Conservation (phyloP, 2,797 vertebrate genomes). For the Oryzias dopingdopingensis region DNA sequence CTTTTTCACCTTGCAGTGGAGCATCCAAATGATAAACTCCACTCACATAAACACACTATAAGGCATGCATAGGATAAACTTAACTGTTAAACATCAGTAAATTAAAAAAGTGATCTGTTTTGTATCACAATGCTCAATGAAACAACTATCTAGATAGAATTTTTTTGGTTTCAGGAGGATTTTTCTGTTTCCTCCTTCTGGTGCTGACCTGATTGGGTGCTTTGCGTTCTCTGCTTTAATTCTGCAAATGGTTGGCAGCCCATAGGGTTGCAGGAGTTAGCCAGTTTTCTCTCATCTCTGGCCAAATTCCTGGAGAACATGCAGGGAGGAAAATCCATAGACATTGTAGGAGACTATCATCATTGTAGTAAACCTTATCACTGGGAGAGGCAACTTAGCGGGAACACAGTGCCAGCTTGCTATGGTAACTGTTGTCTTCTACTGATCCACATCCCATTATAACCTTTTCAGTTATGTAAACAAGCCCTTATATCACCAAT, state of each 20-base stretch:
- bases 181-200: slow-evolving; percentile 50
- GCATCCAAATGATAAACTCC: slow-evolving; percentile 25
- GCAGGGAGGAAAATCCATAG: slow-evolving; percentile 46
- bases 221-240: slow-evolving; percentile 46
- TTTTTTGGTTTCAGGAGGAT: slow-evolving; percentile 48
- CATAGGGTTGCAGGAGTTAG: slow-evolving; percentile 46
- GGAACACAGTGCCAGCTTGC: slow-evolving; percentile 35
- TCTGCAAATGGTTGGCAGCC: slow-evolving; percentile 56
- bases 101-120: slow-evolving; percentile 1
- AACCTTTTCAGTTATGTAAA: neutral
- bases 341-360: slow-evolving; percentile 43
- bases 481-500: neutral
- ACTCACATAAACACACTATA: slow-evolving; percentile 30
- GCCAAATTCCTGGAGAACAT: slow-evolving; percentile 52
- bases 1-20: slow-evolving; percentile 48
- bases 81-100: slow-evolving; percentile 12
- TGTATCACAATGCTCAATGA: slow-evolving; percentile 28
- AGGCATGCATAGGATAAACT: slow-evolving; percentile 24
- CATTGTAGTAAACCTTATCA: slow-evolving; percentile 60
- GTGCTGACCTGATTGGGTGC: slow-evolving; percentile 72
- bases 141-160: slow-evolving; percentile 45
- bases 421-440: slow-evolving; percentile 6
- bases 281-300: slow-evolving; percentile 51
- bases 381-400: slow-evolving; percentile 30
- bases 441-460: slow-evolving; percentile 28